Percentiles rank a stretch among this genome's conserved stretches.
Evolutionary conservation across 1,140 invertebrate species (phyloP).

Genomic region (Meloidogyne hapla): DNA sequence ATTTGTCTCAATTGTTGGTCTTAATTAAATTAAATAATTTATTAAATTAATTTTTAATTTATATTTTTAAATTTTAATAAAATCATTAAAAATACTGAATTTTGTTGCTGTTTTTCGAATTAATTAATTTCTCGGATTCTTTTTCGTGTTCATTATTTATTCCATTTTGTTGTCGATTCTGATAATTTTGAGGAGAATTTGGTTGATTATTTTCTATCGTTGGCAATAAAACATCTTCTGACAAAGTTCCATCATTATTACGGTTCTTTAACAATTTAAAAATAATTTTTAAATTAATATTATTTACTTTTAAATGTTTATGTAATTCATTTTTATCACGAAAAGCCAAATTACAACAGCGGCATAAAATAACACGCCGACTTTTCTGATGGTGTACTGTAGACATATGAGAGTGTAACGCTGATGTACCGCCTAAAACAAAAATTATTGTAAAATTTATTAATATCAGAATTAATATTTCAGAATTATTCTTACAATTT

Average conservation of each 20-base stretch:
- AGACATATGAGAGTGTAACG: slow-evolving; percentile 59
- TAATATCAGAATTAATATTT: too few relatives aligned
- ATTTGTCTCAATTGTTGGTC: background rate
- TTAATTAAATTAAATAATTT: background rate
- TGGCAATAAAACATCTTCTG: background rate
- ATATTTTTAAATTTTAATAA: background rate
- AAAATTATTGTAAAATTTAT: background rate
- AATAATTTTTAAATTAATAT: background rate
- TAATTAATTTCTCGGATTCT: background rate
- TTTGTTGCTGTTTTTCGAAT: slow-evolving; percentile 5
- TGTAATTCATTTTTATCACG: slow-evolving; percentile 18
- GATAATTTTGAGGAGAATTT: background rate
- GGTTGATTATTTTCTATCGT: background rate
- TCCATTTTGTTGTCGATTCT: too few relatives aligned
- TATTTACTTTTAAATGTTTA: slow-evolving; percentile 14
- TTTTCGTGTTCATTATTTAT: too few relatives aligned
- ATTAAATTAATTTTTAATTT: background rate
- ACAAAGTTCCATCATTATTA: background rate
- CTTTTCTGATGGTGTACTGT: slow-evolving; percentile 46
- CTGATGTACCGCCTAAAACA: slow-evolving; percentile 57
- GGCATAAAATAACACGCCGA: slow-evolving; percentile 7
- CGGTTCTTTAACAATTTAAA: background rate
- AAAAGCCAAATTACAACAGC: slow-evolving; percentile 28
- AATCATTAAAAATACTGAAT: slow-evolving; percentile 11
- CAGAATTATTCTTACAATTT: too few relatives aligned